These are phyloP conservation scores for Diaperis boleti DNA, from an alignment of 2,888 invertebrate species.

Conservation along the genomic window DNA sequence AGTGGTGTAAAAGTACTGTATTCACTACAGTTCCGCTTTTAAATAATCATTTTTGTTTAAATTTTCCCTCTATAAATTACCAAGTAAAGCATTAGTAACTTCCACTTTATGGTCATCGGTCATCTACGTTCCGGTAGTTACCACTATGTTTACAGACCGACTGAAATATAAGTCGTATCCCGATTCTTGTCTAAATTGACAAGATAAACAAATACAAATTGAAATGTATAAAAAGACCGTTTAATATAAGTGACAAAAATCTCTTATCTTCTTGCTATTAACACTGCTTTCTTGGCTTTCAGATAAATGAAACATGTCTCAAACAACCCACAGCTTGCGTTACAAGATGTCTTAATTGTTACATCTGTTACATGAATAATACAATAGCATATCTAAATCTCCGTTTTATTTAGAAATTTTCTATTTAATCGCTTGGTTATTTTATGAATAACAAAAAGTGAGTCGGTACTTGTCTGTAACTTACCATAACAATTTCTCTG, in stretches of 20 bases:
- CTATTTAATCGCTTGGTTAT: conserved; percentile 31
- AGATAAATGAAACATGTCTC: background rate
- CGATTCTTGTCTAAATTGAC: too few species aligned
- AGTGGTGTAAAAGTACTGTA: conserved; percentile 3
- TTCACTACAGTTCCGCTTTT: conserved; percentile 11
- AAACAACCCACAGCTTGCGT: background rate
- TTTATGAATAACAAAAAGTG: conserved; percentile 37
- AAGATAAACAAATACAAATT: too few species aligned
- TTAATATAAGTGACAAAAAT: too few species aligned
- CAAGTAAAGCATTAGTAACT: background rate
- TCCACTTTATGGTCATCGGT: background rate
- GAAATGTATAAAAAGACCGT: too few species aligned
- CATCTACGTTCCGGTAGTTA: background rate
- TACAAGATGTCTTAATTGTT: conserved; percentile 16
- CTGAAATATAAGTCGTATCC: too few species aligned
- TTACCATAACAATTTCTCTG: conserved; percentile 47
- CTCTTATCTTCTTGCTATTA: too few species aligned
- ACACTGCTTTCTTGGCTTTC: too few species aligned
- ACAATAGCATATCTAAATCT: background rate
- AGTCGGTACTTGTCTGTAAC: conserved; percentile 35
- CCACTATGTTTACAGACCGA: too few species aligned
- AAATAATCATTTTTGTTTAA: conserved; percentile 2
- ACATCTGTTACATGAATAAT: background rate
- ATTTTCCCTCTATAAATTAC: background rate
- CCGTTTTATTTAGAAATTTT: conserved; percentile 36